These are phyloP conservation scores for Cladopsammia gracilis DNA, from an alignment of 64 coral and sea anemone species.

Conservation along the genomic window DNA sequence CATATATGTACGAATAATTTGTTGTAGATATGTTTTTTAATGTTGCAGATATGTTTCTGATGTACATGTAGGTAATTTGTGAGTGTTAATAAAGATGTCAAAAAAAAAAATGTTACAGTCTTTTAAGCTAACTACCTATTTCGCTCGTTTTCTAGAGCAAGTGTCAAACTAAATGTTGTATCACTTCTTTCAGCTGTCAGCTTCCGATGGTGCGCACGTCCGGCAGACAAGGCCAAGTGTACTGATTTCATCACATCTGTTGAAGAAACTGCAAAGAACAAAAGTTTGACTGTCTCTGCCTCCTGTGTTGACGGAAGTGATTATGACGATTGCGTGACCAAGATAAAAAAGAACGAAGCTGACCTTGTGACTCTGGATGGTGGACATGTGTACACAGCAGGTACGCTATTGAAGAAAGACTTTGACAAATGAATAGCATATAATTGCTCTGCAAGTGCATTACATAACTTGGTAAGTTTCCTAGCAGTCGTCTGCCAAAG, in stretches of 20 bases:
- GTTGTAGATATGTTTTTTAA: too few species aligned
- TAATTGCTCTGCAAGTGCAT: too few species aligned
- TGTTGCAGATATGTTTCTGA: too few species aligned
- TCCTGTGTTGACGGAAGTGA: slow-evolving; percentile 22
- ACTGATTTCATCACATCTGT: slow-evolving; percentile 12
- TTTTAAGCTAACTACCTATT: background rate
- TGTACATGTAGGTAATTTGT: too few species aligned
- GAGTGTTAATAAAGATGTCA: too few species aligned
- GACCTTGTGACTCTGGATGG: slow-evolving; percentile 74
- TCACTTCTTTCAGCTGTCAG: background rate
- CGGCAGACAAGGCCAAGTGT: slow-evolving; percentile 41
- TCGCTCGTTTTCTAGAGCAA: too few species aligned
- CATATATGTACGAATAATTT: too few species aligned
- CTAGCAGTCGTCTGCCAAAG: too few species aligned
- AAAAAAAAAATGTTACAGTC: background rate
- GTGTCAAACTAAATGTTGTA: too few species aligned
- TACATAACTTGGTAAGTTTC: too few species aligned
- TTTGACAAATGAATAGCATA: too few species aligned
- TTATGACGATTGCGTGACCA: slow-evolving; percentile 62
- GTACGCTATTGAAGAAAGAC: background rate
- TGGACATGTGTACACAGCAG: slow-evolving; percentile 49
- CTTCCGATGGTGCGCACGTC: slow-evolving; percentile 53
- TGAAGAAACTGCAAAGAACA: background rate
- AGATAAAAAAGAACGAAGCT: slow-evolving; percentile 34
- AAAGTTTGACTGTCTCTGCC: background rate